Evolutionary conservation across 2,888 invertebrate genomes (phyloP).

Genomic region (Geophilus truncorum): DNA sequence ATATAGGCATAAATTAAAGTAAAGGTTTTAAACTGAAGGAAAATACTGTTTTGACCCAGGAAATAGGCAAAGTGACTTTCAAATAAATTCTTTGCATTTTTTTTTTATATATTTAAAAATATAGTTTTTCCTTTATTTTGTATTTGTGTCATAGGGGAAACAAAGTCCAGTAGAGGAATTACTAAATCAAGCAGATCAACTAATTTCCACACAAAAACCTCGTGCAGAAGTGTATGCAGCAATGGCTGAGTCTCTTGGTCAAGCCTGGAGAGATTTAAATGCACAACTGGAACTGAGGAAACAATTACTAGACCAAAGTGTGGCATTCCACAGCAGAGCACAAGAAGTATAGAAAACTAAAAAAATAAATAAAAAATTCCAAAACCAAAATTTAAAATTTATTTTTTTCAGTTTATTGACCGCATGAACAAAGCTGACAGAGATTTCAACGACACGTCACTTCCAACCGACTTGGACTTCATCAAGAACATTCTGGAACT

Average conservation of each 20-base stretch:
- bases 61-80: too few relatives aligned
- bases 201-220: slow-evolving; percentile 70
- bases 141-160: slow-evolving; percentile 75
- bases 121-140: too few relatives aligned
- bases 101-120: too few relatives aligned
- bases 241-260: slow-evolving; percentile 67
- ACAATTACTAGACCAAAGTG: slow-evolving; percentile 69
- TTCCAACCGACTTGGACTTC: slow-evolving; percentile 66
- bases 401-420: slow-evolving; percentile 57
- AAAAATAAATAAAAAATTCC: not conserved
- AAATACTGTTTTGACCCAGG: too few relatives aligned
- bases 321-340: slow-evolving; percentile 62
- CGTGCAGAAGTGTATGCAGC: slow-evolving; percentile 70
- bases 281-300: slow-evolving; percentile 69
- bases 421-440: slow-evolving; percentile 64
- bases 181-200: slow-evolving; percentile 75
- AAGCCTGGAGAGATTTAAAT: slow-evolving; percentile 75
- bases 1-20: not conserved
- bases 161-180: slow-evolving; percentile 84
- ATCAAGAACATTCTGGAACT: slow-evolving; percentile 64
- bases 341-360: slow-evolving; percentile 48
- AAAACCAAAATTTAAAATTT: not conserved
- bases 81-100: not conserved
- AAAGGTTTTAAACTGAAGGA: too few relatives aligned
- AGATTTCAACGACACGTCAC: slow-evolving; percentile 61